Conservation (phyloP, 2,888 invertebrate species). For the Philonicus albiceps region DNA sequence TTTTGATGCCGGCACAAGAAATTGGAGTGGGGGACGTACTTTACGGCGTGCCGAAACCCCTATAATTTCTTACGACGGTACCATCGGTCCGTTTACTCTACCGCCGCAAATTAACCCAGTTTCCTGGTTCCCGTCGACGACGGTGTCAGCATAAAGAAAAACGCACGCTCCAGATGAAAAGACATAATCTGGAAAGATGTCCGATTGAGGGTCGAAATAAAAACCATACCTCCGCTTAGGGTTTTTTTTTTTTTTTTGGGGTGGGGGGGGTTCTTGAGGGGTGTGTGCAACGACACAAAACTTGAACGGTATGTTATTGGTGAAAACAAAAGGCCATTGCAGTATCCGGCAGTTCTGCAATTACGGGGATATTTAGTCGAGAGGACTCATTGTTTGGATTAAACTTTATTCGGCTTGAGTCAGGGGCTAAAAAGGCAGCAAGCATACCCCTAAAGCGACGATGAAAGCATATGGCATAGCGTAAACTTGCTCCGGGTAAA, state of each 20-base stretch:
- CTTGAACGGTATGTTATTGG: not conserved
- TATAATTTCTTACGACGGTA: not conserved
- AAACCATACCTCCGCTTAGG: not conserved
- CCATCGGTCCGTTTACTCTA: not conserved
- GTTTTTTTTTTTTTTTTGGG: too few relatives aligned
- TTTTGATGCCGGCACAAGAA: constrained; percentile 20
- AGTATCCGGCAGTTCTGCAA: constrained; percentile 1
- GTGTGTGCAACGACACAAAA: not conserved
- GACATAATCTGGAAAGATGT: not conserved
- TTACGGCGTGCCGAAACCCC: not conserved
- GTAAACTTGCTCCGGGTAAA: not conserved
- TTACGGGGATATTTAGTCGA: constrained; percentile 14
- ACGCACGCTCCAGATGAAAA: not conserved
- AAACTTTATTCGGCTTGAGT: not conserved
- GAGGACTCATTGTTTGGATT: not conserved
- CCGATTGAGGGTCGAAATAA: not conserved
- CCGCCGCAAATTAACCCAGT: not conserved
- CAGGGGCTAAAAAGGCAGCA: not conserved
- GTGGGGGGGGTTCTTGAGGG: not conserved
- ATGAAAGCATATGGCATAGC: not conserved
- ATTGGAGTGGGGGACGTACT: not conserved
- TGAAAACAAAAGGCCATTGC: not conserved
- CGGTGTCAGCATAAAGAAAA: not conserved
- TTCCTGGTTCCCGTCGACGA: not conserved
- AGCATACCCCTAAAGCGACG: not conserved